Evolutionary conservation across 2,113 vertebrate genomes (phyloP).

Genomic region (Hyperoodon ampullatus): DNA sequence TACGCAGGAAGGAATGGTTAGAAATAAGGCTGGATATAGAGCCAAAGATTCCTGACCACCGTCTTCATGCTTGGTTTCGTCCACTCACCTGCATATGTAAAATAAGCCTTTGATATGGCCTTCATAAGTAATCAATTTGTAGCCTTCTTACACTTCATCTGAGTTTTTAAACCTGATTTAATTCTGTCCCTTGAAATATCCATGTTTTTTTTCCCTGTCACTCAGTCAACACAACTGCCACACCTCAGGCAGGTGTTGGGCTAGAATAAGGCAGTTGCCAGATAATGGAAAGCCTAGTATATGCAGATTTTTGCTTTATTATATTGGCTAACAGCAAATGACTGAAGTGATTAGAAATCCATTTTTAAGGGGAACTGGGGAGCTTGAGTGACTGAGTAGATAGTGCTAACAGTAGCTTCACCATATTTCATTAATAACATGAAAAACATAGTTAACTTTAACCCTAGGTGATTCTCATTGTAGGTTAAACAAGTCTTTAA

Average conservation of each 20-base stretch:
- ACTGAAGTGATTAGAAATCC: neutral
- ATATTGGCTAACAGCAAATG: neutral
- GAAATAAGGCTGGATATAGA: neutral
- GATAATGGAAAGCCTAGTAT: neutral
- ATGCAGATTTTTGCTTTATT: neutral
- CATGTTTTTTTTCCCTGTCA: neutral
- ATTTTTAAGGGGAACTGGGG: neutral
- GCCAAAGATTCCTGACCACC: neutral
- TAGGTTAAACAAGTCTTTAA: constrained; percentile 5
- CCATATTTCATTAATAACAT: neutral
- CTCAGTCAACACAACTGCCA: neutral
- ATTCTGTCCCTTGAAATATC: neutral
- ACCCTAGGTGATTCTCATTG: neutral
- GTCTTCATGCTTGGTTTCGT: neutral
- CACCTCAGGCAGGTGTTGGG: neutral
- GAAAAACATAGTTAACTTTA: neutral
- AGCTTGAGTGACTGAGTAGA: neutral
- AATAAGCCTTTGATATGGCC: neutral
- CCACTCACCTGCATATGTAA: neutral
- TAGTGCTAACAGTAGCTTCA: neutral
- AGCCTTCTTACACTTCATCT: neutral
- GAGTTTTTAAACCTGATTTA: neutral
- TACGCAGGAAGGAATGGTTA: neutral
- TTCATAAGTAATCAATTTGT: neutral
- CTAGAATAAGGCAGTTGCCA: neutral